Conservation (phyloP, 2,888 invertebrate genomes). For the Acronicta leporina region DNA sequence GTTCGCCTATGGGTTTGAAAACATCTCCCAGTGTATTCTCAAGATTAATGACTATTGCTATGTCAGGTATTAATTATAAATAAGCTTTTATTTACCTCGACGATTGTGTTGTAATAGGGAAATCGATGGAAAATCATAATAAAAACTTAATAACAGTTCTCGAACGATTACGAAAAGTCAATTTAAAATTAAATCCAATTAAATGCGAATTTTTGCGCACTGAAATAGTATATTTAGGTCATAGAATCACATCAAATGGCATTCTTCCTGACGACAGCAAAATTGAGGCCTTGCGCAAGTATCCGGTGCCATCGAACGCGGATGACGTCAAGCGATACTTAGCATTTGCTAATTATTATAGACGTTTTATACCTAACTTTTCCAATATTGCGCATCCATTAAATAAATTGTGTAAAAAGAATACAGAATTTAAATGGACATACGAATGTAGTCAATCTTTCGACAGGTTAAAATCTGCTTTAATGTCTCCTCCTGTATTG, state of each 20-base stretch:
- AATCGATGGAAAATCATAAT: neutral
- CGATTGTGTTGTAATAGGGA: neutral
- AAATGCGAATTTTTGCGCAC: conserved; percentile 1
- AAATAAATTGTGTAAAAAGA: neutral
- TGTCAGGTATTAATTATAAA: conserved; percentile 1
- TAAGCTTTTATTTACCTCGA: neutral
- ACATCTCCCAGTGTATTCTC: neutral
- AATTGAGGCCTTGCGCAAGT: neutral
- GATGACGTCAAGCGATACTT: conserved; percentile 5
- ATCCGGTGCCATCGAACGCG: neutral
- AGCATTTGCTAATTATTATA: conserved; percentile 3
- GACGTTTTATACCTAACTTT: neutral
- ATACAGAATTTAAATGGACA: neutral
- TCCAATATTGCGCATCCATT: neutral
- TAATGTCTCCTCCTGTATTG: too few relatives aligned
- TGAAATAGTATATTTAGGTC: conserved; percentile 7
- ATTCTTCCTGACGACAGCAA: neutral
- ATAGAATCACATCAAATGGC: neutral
- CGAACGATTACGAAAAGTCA: neutral
- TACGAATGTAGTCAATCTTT: neutral
- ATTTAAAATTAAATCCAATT: neutral
- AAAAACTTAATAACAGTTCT: neutral
- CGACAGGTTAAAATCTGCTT: too few relatives aligned
- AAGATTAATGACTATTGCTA: neutral
- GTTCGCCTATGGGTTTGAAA: neutral